Base-by-base conservation (phyloP, 2,797 vertebrate genomes). In the Pangasius djambal region DNA sequence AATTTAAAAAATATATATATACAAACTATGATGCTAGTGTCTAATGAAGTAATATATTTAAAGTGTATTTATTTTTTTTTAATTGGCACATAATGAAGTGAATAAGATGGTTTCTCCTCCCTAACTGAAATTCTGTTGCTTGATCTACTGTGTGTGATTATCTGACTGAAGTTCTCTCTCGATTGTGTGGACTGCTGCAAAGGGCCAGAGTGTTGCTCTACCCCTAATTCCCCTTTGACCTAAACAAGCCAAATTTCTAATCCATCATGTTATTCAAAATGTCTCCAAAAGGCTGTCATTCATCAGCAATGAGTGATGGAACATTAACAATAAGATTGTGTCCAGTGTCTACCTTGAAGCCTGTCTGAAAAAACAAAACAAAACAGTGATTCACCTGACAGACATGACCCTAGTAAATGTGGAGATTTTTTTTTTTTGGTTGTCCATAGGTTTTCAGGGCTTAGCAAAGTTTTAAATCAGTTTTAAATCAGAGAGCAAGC, bases 41-140 rank as follows among this genome's bases (percentile, higher is more conserved):
- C 63, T 90, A 86, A 91, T 88, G 75, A 89, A 91, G 77, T 91
- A 90, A 93, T 93, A 91, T 93, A 93, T 92, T 90, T 89, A 89
- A 89, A 87, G 94, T 94, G 92, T 92, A 91, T 92, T 96, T 96
- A 95, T 96, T 85, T 94, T 88, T 88, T 52, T 89, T 82, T 61
- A 95, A 94, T 95, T 92, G 92, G 93, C 94, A 94, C 92, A 93
- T 94, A 91, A 55, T 72, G 52, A 91, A 79, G 61, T 89, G 5
- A 52, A 87, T 61, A 72, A 59, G 65, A 77, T 28, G 55, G 48
- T 81, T 86, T 86, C 40, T 65, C 44, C 25, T 86, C 44, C 86
- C 67, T 25, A 50, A 79, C 34, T 61, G 79, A 85, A 78, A 89
- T 79, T 25, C 67, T 52, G 61, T 86, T 34, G 57, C 69, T 89